Evolutionary conservation across 2,797 vertebrate genomes (phyloP), one percentile per base, ranked within the genome.

Genomic region (Phrynocephalus guinanensis): DNA sequence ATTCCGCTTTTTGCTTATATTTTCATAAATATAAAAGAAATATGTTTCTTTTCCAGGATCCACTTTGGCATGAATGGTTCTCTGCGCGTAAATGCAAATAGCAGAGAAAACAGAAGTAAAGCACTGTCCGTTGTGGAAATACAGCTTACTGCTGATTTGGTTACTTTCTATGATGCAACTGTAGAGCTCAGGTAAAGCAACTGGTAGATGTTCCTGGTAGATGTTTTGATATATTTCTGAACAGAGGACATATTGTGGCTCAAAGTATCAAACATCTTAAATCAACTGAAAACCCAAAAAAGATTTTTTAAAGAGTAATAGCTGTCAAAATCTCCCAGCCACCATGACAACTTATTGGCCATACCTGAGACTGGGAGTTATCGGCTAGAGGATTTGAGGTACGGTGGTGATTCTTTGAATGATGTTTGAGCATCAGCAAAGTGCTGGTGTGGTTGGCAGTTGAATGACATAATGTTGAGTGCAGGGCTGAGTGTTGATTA

Each of bases 61-160:
- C 98, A 99, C 96, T 99, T 99, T 20, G 98, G 99, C 68, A 99
- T 99, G 98, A 98, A 98, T 3, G 98, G 99, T 84, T 98, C 97
- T n/a, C 92, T 99, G 95, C 68, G 88, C 82, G 97, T 99, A 95
- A 99, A 99, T 94, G 95, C 97, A 76, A 88, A 87, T 30, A 93
- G 95, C 89, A 94, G 71, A 84, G 97, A 95, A 91, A 95, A 93
- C 44, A 94, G 91, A 92, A 96, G 91, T 44, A 94, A 94, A 92
- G 87, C 89, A 13, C 33, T 82, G 60, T 95, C 97, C 0, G 83
- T 89, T 88, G 92, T 99, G 93, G 96, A 98, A 95, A 93, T 99
- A 83, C 96, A 97, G 84, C 96, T 99, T 90, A 96, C 95, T 87
- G 96, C 96, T 60, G 98, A 99, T 94, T 95, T 95, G 10, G 93